These are phyloP conservation scores for Chalcosyrphus nemorum DNA, from an alignment of 2,888 invertebrate species.

Conservation along the genomic window DNA sequence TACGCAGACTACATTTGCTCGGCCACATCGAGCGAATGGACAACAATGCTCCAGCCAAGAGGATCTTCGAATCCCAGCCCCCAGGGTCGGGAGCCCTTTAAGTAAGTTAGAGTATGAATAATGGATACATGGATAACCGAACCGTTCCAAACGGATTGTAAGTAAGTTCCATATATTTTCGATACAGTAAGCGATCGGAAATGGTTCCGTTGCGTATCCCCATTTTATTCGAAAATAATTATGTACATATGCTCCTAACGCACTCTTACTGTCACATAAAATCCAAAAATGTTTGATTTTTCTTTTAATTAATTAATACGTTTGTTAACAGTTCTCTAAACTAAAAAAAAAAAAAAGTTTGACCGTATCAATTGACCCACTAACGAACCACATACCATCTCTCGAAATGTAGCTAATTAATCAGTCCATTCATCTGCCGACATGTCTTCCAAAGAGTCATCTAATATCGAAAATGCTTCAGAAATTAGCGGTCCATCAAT, in stretches of 20 bases:
- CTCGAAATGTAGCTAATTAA: too few relatives aligned
- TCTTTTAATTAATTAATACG: constrained; percentile 5
- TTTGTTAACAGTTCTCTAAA: constrained; percentile 7
- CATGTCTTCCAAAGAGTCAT: constrained; percentile 3
- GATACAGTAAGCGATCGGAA: too few relatives aligned
- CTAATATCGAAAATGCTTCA: constrained; percentile 1
- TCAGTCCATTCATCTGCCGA: constrained; percentile 22
- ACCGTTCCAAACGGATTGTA: too few relatives aligned
- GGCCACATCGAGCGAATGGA: too few relatives aligned
- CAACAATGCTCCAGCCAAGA: too few relatives aligned
- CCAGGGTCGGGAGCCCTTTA: too few relatives aligned
- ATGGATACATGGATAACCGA: too few relatives aligned
- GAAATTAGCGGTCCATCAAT: constrained; percentile 31
- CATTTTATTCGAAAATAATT: background rate
- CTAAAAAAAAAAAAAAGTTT: background rate
- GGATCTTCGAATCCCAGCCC: too few relatives aligned
- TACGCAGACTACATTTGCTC: too few relatives aligned
- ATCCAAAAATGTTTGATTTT: background rate
- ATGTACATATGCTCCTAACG: background rate
- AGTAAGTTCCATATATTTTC: too few relatives aligned
- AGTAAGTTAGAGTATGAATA: too few relatives aligned
- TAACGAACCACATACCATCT: background rate
- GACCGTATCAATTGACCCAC: constrained; percentile 20
- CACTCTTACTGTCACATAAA: constrained; percentile 6
- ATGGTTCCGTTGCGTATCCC: background rate